These are phyloP conservation scores for Leptinotarsa haldemani DNA, from an alignment of 2,888 invertebrate species.

Conservation along the genomic window DNA sequence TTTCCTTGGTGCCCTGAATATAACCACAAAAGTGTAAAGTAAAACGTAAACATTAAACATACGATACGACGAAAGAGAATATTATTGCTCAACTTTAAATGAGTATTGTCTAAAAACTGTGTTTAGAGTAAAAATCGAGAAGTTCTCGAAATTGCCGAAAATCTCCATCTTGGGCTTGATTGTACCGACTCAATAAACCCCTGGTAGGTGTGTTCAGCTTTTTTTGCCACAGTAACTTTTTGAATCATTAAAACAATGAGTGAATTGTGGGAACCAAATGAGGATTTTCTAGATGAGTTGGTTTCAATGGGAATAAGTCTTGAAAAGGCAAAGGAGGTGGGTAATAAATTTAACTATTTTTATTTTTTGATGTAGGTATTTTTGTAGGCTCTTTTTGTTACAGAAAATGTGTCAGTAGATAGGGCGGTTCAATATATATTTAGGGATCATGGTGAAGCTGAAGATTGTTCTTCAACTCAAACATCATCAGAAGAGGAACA, in stretches of 20 bases:
- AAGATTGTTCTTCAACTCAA: slow-evolving; percentile 19
- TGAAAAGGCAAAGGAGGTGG: slow-evolving; percentile 64
- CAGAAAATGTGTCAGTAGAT: slow-evolving; percentile 69
- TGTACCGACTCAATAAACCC: no score
- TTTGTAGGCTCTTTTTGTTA: slow-evolving; percentile 68
- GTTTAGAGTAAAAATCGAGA: no score
- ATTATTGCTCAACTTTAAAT: no score
- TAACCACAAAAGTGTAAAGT: no score
- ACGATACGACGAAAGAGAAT: no score
- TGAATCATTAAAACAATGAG: slow-evolving; percentile 30
- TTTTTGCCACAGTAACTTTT: background rate
- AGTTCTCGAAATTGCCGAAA: no score
- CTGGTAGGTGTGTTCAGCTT: no score
- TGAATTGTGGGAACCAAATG: slow-evolving; percentile 59
- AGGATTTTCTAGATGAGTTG: slow-evolving; percentile 61
- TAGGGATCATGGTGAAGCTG: slow-evolving; percentile 60
- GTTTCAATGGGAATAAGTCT: slow-evolving; percentile 66
- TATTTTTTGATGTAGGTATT: slow-evolving; percentile 8
- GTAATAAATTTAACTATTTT: slow-evolving; percentile 21
- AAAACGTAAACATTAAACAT: no score
- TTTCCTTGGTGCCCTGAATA: no score
- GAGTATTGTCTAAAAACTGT: no score
- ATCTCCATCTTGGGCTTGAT: no score
- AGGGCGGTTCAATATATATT: slow-evolving; percentile 69
- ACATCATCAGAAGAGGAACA: slow-evolving; percentile 28